Evolutionary conservation across 2,797 vertebrate genomes (phyloP).

Genomic region (Myotis planiceps): DNA sequence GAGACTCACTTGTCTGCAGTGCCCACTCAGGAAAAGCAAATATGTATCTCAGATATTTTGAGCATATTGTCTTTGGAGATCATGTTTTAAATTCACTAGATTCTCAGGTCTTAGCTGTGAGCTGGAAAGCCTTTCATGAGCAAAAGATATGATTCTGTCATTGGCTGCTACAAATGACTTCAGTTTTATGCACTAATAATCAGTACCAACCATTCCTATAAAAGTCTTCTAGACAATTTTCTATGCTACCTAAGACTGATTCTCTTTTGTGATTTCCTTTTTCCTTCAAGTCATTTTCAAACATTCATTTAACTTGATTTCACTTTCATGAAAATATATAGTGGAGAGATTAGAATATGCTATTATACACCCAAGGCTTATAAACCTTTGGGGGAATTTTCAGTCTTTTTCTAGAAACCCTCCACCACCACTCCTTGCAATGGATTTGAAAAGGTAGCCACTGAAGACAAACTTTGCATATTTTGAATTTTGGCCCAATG

Average conservation of each 20-base stretch:
- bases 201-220: background rate
- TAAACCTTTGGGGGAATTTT: background rate
- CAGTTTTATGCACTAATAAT: background rate
- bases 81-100: background rate
- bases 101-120: background rate
- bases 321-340: constrained; percentile 52
- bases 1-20: background rate
- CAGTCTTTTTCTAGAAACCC: background rate
- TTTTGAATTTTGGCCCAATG: constrained; percentile 47
- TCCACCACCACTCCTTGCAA: background rate
- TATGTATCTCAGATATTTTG: background rate
- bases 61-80: background rate
- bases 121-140: background rate
- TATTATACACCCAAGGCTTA: background rate
- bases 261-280: constrained; percentile 3
- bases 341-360: background rate
- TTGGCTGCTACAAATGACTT: background rate
- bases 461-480: constrained; percentile 35
- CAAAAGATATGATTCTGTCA: background rate
- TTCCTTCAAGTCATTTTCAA: constrained; percentile 51
- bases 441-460: constrained; percentile 36
- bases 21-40: background rate
- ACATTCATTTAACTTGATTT: constrained; percentile 62
- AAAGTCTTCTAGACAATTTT: background rate
- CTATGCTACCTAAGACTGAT: background rate